Conservation (phyloP, 2,888 invertebrate genomes). For the Branchipolynoe longqiensis region DNA sequence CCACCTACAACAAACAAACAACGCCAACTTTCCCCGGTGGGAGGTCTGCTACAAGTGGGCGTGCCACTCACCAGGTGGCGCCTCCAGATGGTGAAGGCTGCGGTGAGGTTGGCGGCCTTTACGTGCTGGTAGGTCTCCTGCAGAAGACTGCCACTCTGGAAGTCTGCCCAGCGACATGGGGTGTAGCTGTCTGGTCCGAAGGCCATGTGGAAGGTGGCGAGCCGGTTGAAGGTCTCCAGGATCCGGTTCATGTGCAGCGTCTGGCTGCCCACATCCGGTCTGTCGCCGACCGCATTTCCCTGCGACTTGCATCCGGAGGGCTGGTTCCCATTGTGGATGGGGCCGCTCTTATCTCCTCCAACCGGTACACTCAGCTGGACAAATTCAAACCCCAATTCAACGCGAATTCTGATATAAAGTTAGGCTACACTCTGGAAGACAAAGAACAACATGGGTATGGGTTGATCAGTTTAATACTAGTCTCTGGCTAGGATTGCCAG, state of each 20-base stretch:
- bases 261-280: neutral
- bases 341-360: too few relatives aligned
- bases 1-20: neutral
- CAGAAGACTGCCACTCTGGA: constrained; percentile 70
- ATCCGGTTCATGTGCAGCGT: constrained; percentile 67
- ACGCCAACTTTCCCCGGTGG: too few relatives aligned
- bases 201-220: constrained; percentile 72
- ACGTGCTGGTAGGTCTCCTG: constrained; percentile 68
- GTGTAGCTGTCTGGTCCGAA: constrained; percentile 72
- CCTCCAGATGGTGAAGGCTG: constrained; percentile 71
- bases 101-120: constrained; percentile 66
- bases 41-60: too few relatives aligned
- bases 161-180: constrained; percentile 71
- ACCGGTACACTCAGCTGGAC: too few relatives aligned
- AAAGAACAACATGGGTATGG: too few relatives aligned
- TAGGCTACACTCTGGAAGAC: too few relatives aligned
- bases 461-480: too few relatives aligned
- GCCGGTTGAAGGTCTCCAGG: constrained; percentile 71
- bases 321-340: neutral
- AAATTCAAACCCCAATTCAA: too few relatives aligned
- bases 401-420: too few relatives aligned
- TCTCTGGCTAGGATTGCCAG: too few relatives aligned
- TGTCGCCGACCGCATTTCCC: neutral
- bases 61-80: constrained; percentile 66
- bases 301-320: neutral